Evolutionary conservation across 2,888 invertebrate species (phyloP).

Genomic region (Epinotia ramella): DNA sequence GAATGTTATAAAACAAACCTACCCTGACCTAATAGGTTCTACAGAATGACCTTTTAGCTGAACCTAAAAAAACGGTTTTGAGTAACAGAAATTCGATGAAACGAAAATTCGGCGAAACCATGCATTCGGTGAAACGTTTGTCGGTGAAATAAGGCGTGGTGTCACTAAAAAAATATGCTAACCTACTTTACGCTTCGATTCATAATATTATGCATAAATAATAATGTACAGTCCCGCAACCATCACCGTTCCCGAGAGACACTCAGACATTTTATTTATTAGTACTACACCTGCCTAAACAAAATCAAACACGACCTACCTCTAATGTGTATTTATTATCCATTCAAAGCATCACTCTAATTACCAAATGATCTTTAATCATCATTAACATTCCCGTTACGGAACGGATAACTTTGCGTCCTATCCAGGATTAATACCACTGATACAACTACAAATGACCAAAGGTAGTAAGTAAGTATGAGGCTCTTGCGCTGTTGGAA

Average conservation of each 20-base stretch:
- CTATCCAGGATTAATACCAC: slow-evolving; percentile 21
- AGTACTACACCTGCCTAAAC: not conserved
- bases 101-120: too few relatives aligned
- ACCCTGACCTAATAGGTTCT: too few relatives aligned
- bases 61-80: too few relatives aligned
- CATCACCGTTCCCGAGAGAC: not conserved
- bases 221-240: not conserved
- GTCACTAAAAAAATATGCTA: too few relatives aligned
- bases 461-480: slow-evolving; percentile 1
- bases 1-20: too few relatives aligned
- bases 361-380: slow-evolving; percentile 27
- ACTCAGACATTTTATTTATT: not conserved
- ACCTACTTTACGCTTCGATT: too few relatives aligned
- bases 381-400: slow-evolving; percentile 29
- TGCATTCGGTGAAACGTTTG: too few relatives aligned
- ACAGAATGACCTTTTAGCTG: too few relatives aligned
- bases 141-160: too few relatives aligned
- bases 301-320: slow-evolving; percentile 2
- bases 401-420: slow-evolving; percentile 10
- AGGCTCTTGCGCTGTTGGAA: not conserved
- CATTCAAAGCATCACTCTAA: slow-evolving; percentile 25
- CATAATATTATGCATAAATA: too few relatives aligned
- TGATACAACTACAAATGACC: not conserved
- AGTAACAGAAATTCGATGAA: too few relatives aligned
- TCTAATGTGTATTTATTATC: slow-evolving; percentile 28